Base-by-base conservation (phyloP, 2,797 vertebrate genomes). In the Cheirogaleus major region DNA sequence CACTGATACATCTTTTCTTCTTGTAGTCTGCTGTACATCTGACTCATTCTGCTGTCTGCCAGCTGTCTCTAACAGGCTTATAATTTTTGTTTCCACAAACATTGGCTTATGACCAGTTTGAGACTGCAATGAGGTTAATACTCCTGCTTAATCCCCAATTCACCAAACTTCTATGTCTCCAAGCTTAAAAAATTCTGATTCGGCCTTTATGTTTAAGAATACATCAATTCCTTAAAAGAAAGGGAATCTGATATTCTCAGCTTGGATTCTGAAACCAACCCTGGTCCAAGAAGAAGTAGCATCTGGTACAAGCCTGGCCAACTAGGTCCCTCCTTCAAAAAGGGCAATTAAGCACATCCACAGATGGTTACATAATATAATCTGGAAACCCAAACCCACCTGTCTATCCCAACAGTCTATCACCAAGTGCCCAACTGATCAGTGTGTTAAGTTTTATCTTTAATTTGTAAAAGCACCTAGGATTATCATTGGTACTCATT, bases 191-290 rank as follows among this genome's bases (percentile, higher is more conserved):
- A 84, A 80, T 78, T 27, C 22, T 81, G 27, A 73, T 65, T 82
- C n/a, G 18, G 23, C 13, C 22, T 88, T 41, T 61, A 23, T 50
- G 81, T 23, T 93, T 61, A 79, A 75, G 1, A 30, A 70, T 78
- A 65, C 20, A 18, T 32, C 79, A 52, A 13, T 87, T 90, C 38
- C 93, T 86, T 87, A 38, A 41, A 41, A 93, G 48, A 94, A 97
- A 95, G 27, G n/a, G 35, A 83, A 69, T 50, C 55, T 84, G 23
- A 81, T 73, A 78, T 32, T 50, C 7, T 72, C 22, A 27, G 23
- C 25, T 93, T 86, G 14, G 72, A 80, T 81, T 82, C 32, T 50
- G 14, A 86, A 85, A 79, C 22, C 32, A 82, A 43, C 30, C 10
- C 4, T 73, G 17, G 3, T 85, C 35, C 43, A 84, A 61, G 18